Conservation (phyloP, 2,797 vertebrate genomes). For the Oreortyx pictus region DNA sequence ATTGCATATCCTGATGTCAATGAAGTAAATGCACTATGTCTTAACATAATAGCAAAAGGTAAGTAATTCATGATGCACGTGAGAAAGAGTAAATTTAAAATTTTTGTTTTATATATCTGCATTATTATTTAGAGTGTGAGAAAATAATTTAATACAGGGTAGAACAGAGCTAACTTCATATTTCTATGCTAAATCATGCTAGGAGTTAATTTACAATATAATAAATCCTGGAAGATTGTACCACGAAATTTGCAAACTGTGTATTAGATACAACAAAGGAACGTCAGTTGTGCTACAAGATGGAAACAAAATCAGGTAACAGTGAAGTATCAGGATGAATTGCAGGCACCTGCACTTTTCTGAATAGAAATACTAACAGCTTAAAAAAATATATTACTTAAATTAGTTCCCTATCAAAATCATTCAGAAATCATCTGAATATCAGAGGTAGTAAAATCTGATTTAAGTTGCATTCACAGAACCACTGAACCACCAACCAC, state of each 20-base stretch:
- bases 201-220: conserved; percentile 2
- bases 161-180: neutral
- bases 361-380: neutral
- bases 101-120: neutral
- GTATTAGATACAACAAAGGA: neutral
- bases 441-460: neutral
- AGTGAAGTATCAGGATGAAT: neutral
- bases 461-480: neutral
- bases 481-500: too few species aligned
- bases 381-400: neutral
- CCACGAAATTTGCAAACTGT: neutral
- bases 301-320: neutral
- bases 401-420: neutral
- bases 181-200: neutral
- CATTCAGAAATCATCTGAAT: neutral
- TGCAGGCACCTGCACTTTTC: neutral
- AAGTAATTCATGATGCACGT: neutral
- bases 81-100: neutral
- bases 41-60: neutral
- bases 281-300: neutral
- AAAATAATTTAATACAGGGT: neutral
- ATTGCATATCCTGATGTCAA: neutral
- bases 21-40: neutral
- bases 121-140: neutral
- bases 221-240: neutral